Evolutionary conservation across 2,888 invertebrate genomes (phyloP).

Genomic region (Rhagonycha fulva): DNA sequence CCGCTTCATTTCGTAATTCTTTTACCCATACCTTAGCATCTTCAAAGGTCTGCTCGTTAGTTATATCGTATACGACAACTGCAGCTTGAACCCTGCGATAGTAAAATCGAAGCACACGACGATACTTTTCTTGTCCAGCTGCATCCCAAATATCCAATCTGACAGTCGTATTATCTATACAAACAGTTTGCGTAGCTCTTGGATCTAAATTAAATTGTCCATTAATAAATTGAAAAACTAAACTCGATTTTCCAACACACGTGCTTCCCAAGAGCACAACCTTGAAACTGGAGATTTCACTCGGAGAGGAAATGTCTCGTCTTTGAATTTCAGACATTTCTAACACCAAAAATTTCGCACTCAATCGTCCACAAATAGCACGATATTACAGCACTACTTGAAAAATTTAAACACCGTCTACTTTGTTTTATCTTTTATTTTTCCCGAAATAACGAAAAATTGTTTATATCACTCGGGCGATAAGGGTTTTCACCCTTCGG

Average conservation of each 20-base stretch:
- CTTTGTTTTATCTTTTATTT: too few species aligned
- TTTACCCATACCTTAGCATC: slow-evolving; percentile 99
- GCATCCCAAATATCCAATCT: slow-evolving; percentile 99
- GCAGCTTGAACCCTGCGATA: slow-evolving; percentile 97
- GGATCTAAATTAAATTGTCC: slow-evolving; percentile 99
- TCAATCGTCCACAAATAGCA: too few species aligned
- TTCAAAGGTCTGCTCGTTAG: slow-evolving; percentile 97
- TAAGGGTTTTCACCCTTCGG: too few species aligned
- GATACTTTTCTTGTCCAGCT: slow-evolving; percentile 99
- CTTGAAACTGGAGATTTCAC: slow-evolving; percentile 99
- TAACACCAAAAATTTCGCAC: neutral
- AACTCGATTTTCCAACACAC: slow-evolving; percentile 98
- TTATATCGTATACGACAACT: slow-evolving; percentile 99
- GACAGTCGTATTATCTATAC: slow-evolving; percentile 97
- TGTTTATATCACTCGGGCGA: too few species aligned
- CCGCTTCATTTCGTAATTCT: slow-evolving; percentile 97
- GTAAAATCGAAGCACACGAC: slow-evolving; percentile 99
- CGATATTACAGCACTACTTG: neutral
- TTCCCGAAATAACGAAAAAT: too few species aligned
- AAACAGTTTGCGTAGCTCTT: slow-evolving; percentile 99
- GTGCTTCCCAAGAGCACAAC: slow-evolving; percentile 98
- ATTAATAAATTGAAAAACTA: slow-evolving; percentile 98
- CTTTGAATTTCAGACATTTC: slow-evolving; percentile 78
- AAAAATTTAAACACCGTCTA: too few species aligned
- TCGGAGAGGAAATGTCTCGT: slow-evolving; percentile 92